phyloP scores from a whole-genome alignment of 1,140 invertebrate species.

The Microplitis mediator region DNA sequence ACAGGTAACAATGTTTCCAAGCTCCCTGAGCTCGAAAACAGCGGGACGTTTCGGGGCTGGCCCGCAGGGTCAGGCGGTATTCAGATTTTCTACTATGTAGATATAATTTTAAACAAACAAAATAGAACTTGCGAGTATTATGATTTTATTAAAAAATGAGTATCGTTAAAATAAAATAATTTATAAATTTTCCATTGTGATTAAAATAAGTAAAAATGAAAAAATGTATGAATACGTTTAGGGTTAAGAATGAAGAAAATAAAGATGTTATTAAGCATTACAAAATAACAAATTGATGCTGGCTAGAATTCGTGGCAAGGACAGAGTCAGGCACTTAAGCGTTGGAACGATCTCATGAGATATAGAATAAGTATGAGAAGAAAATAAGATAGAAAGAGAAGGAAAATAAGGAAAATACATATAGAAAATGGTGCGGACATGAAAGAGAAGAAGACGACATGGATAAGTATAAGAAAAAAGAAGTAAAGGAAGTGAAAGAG shows the following conservation, averaged over 20 bases:
- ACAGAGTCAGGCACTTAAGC: conserved; percentile 6
- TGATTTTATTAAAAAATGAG: no score
- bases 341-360: conserved; percentile 6
- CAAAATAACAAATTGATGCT: not conserved
- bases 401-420: no score
- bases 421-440: conserved; percentile 5
- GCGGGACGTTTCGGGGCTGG: no score
- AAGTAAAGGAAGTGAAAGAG: conserved; percentile 15
- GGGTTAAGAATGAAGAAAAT: not conserved
- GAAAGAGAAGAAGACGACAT: not conserved
- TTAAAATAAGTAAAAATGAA: not conserved
- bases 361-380: not conserved
- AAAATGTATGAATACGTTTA: not conserved
- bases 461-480: conserved; percentile 7
- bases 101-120: no score
- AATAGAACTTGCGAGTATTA: no score
- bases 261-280: not conserved
- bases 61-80: no score
- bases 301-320: not conserved
- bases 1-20: no score
- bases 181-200: no score
- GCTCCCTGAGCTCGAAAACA: no score
- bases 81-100: no score
- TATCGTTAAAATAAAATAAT: no score
- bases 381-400: not conserved